phyloP scores from a whole-genome alignment of 1,140 invertebrate genomes.

The Heliconius hermathena region DNA sequence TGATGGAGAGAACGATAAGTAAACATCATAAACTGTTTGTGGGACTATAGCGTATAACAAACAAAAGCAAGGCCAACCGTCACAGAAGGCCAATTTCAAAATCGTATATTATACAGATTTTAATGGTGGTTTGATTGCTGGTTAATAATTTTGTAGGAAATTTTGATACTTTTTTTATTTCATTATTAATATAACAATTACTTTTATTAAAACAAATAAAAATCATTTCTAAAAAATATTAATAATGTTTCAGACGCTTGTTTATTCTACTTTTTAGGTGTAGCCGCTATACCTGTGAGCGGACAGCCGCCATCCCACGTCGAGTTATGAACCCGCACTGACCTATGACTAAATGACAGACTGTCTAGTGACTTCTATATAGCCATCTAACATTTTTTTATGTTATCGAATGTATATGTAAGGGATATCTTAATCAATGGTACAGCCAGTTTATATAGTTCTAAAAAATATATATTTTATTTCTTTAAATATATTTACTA shows the following conservation, averaged over 20 bases:
- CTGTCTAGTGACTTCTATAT: background rate
- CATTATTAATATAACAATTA: too few relatives aligned
- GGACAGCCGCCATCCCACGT: background rate
- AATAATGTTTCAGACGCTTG: background rate
- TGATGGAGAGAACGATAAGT: too few relatives aligned
- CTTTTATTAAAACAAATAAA: too few relatives aligned
- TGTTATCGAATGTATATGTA: slow-evolving; percentile 2
- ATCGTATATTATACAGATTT: too few relatives aligned
- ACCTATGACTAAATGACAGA: background rate
- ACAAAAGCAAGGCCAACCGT: too few relatives aligned
- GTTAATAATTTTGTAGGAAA: too few relatives aligned
- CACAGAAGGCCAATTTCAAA: too few relatives aligned
- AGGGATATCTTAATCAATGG: background rate
- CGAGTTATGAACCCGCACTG: slow-evolving; percentile 1
- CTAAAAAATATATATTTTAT: background rate
- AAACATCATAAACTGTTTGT: too few relatives aligned
- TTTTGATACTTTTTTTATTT: too few relatives aligned
- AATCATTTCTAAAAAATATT: background rate
- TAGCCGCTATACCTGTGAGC: background rate
- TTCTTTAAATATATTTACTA: background rate
- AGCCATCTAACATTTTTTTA: background rate
- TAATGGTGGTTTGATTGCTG: too few relatives aligned
- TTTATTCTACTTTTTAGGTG: slow-evolving; percentile 11
- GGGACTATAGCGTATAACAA: too few relatives aligned
- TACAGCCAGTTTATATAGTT: background rate